Conservation (phyloP, 2,113 vertebrate species). For the Tapirus terrestris region DNA sequence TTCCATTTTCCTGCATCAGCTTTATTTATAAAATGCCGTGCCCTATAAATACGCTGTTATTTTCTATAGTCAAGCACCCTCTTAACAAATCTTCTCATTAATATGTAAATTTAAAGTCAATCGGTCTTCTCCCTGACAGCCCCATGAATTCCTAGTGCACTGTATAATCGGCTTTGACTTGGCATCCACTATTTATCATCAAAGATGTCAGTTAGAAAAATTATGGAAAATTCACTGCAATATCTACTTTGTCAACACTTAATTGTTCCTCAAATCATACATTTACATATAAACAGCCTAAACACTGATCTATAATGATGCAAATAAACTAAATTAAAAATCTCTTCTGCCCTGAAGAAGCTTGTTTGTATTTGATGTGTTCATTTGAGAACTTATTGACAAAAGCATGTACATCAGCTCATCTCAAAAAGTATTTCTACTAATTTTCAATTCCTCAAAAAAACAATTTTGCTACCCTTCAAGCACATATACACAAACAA, state of each 20-base stretch:
- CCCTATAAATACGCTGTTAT: slow-evolving; percentile 99
- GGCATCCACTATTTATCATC: slow-evolving; percentile 95
- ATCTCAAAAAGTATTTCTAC: slow-evolving; percentile 69
- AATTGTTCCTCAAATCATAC: slow-evolving; percentile 93
- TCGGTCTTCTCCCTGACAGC: slow-evolving; percentile 96
- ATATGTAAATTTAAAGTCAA: slow-evolving; percentile 99
- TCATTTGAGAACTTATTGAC: slow-evolving; percentile 86
- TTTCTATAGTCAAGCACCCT: slow-evolving; percentile 97
- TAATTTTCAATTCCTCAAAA: slow-evolving; percentile 82
- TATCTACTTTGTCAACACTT: slow-evolving; percentile 92
- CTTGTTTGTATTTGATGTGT: slow-evolving; percentile 85
- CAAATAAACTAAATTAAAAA: slow-evolving; percentile 92
- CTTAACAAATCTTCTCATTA: slow-evolving; percentile 99
- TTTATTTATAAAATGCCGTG: slow-evolving; percentile 99
- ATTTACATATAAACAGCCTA: slow-evolving; percentile 93
- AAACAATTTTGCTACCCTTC: slow-evolving; percentile 67
- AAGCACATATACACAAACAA: slow-evolving; percentile 69
- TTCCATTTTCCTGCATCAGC: slow-evolving; percentile 99
- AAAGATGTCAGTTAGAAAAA: slow-evolving; percentile 94
- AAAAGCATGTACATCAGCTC: slow-evolving; percentile 78
- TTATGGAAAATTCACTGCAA: slow-evolving; percentile 90
- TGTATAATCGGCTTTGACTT: slow-evolving; percentile 99
- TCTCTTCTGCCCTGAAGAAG: slow-evolving; percentile 85
- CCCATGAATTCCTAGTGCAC: slow-evolving; percentile 94
- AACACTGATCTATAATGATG: slow-evolving; percentile 92